Base-by-base conservation (phyloP, 2,113 vertebrate genomes). In the Sorex fumeus region DNA sequence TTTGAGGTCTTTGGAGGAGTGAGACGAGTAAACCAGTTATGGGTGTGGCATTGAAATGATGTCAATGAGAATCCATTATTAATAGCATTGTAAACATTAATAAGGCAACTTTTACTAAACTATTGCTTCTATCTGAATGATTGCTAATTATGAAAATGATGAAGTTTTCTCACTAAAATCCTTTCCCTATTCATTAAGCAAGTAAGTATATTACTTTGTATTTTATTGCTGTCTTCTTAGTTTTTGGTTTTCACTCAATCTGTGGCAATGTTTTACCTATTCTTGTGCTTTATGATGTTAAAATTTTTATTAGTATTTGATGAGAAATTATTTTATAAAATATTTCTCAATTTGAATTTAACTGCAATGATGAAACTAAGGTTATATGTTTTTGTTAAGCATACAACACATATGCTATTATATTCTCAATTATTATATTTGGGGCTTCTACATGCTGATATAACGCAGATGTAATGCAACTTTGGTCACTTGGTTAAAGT, bases 261-360 rank as follows among this genome's bases (percentile, higher is more conserved):
- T 88, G 12, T 87, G 90, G 85, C n/a, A 79, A 43, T 72, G n/a
- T 71, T 13, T 57, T 90, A 23, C 53, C 40, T 86, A 11, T 91
- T 60, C 53, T 30, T 75, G 27, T 91, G n/a, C 79, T 69, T 28
- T 28, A 8, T 69, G 47, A 79, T 43, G 23, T 43, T 80, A 27
- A 87, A 12, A 50, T 66, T 88, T 87, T 77, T 34, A 8, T 23
- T 34, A 93, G 72, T 3, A 84, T 67, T 88, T 93, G 6, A 78
- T 62, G 28, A n/a, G 10, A 23, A 69, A 36, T 69, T 87, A 64
- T 69, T 62, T 75, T 69, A 64, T 84, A 78, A 11, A 83, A n/a
- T 84, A 15, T 45, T 21, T 93, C 47, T 89, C 81, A 28, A 70
- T 74, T 79, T 60, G 9, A 25, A 77, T 47, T 90, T 79, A 47